Base-by-base conservation (phyloP, 1,140 invertebrate genomes). In the Magallana gigas region DNA sequence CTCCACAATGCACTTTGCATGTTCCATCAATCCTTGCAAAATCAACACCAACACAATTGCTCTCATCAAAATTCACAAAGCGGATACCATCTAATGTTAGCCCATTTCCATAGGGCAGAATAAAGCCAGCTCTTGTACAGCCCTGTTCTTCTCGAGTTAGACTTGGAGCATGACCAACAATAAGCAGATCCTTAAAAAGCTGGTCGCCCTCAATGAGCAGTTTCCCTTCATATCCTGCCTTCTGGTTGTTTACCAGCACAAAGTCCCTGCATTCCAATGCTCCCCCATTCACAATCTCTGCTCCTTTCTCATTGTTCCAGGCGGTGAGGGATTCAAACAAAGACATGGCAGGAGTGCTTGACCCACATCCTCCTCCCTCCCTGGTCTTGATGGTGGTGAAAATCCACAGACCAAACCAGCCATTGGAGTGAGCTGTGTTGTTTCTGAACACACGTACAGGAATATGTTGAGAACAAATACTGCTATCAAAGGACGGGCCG, bases 401-500 rank as follows among this genome's bases (percentile, higher is more conserved):
- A n/a, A 93, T 90, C 94, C 94, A 94, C 5, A 94, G 83, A 12
- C 93, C 94, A 87, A 94, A 94, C 90, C 93, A 91, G 56, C 94
- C 94, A 16, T 90, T 82, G 1, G 92, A 92, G 89, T 94, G 94
- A 9, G 89, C 93, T 1, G 92, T 91, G 90, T 94, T 94, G 87
- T 94, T 93, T 11, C 11, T 82, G 81, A 91, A 94, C 85, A 76
- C 83, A 6, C 91, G 91, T 0, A 94, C 84, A 23, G 91, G 92
- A 11, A 90, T 90, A 36, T 91, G 84, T 62, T 91, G 87, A 5
- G 93, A 93, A 88, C 93, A 94, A 57, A 93, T 82, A 18, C 60
- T 85, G 2, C 87, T 23, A 9, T 88, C 90, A 84, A 89, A 90
- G 0, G 92, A 93, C n/a, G 93, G 92, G n/a, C 92, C 93, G 29